Conservation (phyloP, 2,888 invertebrate genomes). For the Agrilus biguttatus region DNA sequence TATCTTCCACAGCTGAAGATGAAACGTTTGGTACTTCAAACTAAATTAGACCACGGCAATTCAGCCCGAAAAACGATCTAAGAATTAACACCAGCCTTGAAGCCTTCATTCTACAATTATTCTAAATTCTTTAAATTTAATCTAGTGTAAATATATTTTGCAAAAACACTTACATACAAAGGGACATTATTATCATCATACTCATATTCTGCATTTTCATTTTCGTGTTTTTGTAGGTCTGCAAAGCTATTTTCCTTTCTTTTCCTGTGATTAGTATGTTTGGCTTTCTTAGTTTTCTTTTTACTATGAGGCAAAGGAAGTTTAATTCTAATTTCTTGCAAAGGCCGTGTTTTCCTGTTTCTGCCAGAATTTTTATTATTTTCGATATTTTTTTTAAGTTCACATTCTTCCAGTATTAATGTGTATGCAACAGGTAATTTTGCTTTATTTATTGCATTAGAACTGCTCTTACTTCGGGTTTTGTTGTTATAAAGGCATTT, state of each 20-base stretch:
- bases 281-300: slow-evolving; percentile 1
- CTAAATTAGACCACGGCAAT: too few species aligned
- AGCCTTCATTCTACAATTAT: too few species aligned
- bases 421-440: too few species aligned
- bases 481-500: too few species aligned
- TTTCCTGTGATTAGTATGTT: slow-evolving; percentile 3
- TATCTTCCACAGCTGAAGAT: too few species aligned
- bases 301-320: slow-evolving; percentile 26
- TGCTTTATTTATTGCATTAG: too few species aligned
- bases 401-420: too few species aligned
- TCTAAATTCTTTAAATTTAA: slow-evolving; percentile 13
- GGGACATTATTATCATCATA: slow-evolving; percentile 6
- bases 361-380: neutral
- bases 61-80: too few species aligned
- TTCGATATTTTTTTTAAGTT: too few species aligned
- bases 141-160: slow-evolving; percentile 1
- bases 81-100: too few species aligned
- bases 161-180: slow-evolving; percentile 7
- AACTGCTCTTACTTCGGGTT: too few species aligned
- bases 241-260: slow-evolving; percentile 17
- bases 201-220: slow-evolving; percentile 15
- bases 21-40: too few species aligned
- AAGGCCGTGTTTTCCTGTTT: slow-evolving; percentile 14
- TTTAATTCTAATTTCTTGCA: slow-evolving; percentile 33
- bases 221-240: slow-evolving; percentile 26